phyloP scores from a whole-genome alignment of 2,113 vertebrate genomes.

The Oophaga pumilio region DNA sequence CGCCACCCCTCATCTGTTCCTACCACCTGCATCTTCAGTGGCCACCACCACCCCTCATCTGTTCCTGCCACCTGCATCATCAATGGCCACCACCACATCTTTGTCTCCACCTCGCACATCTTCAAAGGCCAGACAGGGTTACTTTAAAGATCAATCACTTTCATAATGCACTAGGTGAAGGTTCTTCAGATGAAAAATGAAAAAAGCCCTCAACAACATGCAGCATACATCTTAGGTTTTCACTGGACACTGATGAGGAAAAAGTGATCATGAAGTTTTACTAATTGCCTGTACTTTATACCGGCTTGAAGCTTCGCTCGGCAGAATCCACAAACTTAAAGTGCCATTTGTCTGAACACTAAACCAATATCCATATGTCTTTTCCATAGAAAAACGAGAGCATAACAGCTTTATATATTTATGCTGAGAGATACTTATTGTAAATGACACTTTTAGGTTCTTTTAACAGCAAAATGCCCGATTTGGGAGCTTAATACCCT shows the following conservation, averaged over 20 bases:
- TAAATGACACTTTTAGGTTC: constrained; percentile 55
- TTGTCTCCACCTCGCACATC: no score
- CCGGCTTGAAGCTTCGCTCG: background rate
- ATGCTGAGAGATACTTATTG: constrained; percentile 46
- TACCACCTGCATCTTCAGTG: no score
- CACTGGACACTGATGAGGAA: background rate
- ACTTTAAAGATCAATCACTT: background rate
- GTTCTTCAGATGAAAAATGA: background rate
- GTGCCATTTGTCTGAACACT: constrained; percentile 1
- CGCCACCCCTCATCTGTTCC: no score
- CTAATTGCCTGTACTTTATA: background rate
- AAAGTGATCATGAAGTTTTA: background rate
- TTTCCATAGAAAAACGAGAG: background rate
- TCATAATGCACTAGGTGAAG: background rate
- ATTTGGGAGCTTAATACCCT: constrained; percentile 48
- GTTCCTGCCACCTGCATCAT: no score
- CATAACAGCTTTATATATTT: constrained; percentile 45
- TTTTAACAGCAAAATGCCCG: constrained; percentile 48
- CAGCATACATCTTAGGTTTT: background rate
- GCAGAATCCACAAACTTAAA: background rate
- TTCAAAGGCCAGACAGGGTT: background rate
- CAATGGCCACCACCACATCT: no score
- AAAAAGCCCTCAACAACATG: background rate
- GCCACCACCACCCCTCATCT: no score
- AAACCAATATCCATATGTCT: constrained; percentile 38